These are phyloP conservation scores for Drosophila gunungcola DNA, from an alignment of 1,140 invertebrate genomes.

Conservation along the genomic window DNA sequence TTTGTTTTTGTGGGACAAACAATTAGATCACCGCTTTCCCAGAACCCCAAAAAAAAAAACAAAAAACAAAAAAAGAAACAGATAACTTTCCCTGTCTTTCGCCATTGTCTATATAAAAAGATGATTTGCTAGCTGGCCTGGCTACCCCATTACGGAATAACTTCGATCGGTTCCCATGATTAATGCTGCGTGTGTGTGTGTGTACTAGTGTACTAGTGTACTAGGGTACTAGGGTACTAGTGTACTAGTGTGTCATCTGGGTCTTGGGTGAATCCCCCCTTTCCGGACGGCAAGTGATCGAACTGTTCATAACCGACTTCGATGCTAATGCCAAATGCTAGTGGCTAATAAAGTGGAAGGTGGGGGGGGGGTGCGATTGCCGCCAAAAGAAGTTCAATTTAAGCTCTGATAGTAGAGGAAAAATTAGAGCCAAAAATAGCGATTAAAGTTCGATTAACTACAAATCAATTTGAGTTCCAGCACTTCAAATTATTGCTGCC, in stretches of 20 bases:
- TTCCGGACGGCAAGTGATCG: conserved; percentile 18
- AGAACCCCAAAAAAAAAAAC: neutral
- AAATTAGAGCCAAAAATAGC: too few relatives aligned
- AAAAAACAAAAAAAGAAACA: neutral
- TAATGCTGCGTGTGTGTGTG: conserved; percentile 14
- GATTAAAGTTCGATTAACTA: too few relatives aligned
- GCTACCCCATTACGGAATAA: conserved; percentile 16
- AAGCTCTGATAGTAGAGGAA: too few relatives aligned
- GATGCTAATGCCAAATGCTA: neutral
- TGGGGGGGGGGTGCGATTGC: neutral
- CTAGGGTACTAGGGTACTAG: neutral
- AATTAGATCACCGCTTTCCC: conserved; percentile 44
- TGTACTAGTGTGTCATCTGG: neutral
- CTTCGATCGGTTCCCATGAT: conserved; percentile 34
- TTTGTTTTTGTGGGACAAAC: too few relatives aligned
- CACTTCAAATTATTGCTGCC: neutral
- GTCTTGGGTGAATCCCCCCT: conserved; percentile 26
- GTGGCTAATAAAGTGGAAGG: neutral
- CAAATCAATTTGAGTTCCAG: too few relatives aligned
- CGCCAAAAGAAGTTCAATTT: neutral
- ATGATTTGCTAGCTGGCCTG: conserved; percentile 18
- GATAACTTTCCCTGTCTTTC: conserved; percentile 16
- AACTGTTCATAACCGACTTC: conserved; percentile 36
- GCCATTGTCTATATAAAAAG: conserved; percentile 51
- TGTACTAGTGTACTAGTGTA: neutral